Base-by-base conservation (phyloP, 2,797 vertebrate species). In the Mormyrus hasselquistii region DNA sequence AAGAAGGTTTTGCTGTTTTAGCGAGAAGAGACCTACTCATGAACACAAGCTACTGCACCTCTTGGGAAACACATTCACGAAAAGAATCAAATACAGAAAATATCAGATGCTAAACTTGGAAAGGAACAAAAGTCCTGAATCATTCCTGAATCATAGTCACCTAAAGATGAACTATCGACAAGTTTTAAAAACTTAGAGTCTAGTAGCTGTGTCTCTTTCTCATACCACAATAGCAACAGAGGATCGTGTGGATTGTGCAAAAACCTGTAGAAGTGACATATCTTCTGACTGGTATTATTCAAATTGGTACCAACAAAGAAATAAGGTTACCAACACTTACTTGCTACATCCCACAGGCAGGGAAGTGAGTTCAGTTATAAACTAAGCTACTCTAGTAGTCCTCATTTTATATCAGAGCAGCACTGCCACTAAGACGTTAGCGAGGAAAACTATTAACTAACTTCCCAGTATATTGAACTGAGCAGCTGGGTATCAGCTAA, bases 1-100 rank as follows among this genome's bases (percentile, higher is more conserved):
- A 98, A 95, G 93, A 97, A 94, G 91, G 95, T 96, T 34, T 97
- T 96, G 69, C 97, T 99, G 92, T 99, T 99, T 95, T 99, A 96
- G 96, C 2, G 3, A 22, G 8, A 73, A 55, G 22, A 22, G 38
- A 9, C 79, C 89, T 50, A 79, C 10, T 88, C 86, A 19, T 10
- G 34, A 82, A 79, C 65, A 89, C 22, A n/a, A 62, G 38, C 69
- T 52, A 88, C 44, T 14, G 41, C 73, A 65, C 73, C 65, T 49
- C 55, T 82, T 79, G 12, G 53, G 29, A 55, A 59, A 44, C 65
- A 59, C 53, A 10, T 44, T 57, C 29, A 87, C n/a, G 19, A 65
- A 49, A 69, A 44, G 38, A 59, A 38, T 62, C 86, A 87, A n/a
- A 22, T 47, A 87, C 47, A 41, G 34, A 55, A 87, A 89, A 87